phyloP scores from a whole-genome alignment of 2,797 vertebrate genomes.

The Saxicola maurus region DNA sequence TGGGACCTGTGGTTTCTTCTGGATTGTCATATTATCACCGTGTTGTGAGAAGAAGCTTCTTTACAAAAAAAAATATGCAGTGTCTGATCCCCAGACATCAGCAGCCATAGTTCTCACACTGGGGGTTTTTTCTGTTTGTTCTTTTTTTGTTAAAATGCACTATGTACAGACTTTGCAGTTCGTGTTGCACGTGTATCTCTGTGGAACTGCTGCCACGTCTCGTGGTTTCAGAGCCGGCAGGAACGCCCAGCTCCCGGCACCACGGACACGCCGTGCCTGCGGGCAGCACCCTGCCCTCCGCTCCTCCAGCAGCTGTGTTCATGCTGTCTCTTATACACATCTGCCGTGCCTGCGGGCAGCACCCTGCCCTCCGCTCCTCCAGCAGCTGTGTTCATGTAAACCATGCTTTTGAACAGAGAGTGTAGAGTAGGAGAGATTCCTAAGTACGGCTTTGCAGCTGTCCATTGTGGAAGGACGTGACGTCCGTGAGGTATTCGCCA shows the following conservation, averaged over 20 bases:
- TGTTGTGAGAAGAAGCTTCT: conserved; percentile 59
- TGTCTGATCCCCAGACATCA: conserved; percentile 65
- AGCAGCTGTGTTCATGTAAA: conserved; percentile 99
- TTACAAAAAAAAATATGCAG: conserved; percentile 48
- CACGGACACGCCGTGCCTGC: conserved; percentile 63
- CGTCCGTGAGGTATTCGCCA: conserved; percentile 89
- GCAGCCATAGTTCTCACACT: conserved; percentile 63
- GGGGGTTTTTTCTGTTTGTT: conserved; percentile 42
- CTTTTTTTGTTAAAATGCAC: conserved; percentile 67
- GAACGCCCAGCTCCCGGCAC: conserved; percentile 36
- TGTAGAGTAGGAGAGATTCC: conserved; percentile 83
- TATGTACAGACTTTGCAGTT: conserved; percentile 72
- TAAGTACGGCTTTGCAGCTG: conserved; percentile 78
- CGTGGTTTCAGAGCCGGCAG: conserved; percentile 51
- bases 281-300: conserved; percentile 79
- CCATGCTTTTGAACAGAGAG: conserved; percentile 85
- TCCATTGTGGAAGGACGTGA: conserved; percentile 83
- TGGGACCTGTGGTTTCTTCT: conserved; percentile 62
- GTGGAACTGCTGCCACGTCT: conserved; percentile 75
- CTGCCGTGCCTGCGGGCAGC: conserved; percentile 39
- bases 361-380: conserved; percentile 79
- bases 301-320: conserved; percentile 92
- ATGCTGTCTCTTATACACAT: too few species aligned
- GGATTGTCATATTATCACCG: conserved; percentile 69
- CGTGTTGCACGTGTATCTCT: conserved; percentile 68